A percentile compares a stretch with the other conserved stretches of the same genome.
Evolutionary conservation across 2,888 invertebrate genomes (phyloP).

Genomic region (Polia nebulosa): DNA sequence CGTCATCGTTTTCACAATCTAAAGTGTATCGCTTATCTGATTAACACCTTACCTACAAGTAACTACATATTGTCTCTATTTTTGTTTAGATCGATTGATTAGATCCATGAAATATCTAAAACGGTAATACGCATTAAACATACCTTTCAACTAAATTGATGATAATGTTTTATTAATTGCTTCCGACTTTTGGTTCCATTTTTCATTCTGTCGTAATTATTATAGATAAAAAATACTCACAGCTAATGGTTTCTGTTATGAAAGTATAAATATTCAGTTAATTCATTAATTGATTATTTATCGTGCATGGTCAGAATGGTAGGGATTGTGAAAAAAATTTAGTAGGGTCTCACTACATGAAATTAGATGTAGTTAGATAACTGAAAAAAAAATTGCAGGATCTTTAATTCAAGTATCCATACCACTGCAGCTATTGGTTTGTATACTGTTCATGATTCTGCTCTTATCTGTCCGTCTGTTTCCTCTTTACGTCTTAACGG

Average conservation of each 20-base stretch:
- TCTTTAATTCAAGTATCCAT: background rate
- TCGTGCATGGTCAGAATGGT: background rate
- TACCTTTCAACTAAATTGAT: conserved; percentile 38
- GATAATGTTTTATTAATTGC: conserved; percentile 60
- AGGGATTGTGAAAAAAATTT: background rate
- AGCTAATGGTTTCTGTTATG: conserved; percentile 38
- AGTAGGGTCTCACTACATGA: no score
- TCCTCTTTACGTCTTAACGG: no score
- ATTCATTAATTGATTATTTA: conserved; percentile 35
- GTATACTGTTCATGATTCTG: no score
- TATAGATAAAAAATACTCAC: conserved; percentile 33
- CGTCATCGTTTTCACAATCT: background rate
- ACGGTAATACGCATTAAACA: conserved; percentile 17
- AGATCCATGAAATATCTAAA: conserved; percentile 18
- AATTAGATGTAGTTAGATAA: background rate
- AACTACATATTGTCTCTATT: background rate
- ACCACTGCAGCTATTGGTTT: background rate
- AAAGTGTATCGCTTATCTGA: background rate
- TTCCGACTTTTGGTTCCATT: conserved; percentile 29
- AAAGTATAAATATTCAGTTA: conserved; percentile 34
- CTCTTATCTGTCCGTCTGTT: no score
- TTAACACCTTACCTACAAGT: background rate
- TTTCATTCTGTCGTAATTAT: conserved; percentile 36
- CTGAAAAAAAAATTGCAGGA: background rate
- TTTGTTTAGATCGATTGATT: conserved; percentile 29